Conservation (phyloP, 2,113 vertebrate genomes). For the Triplophysa tibetana region DNA sequence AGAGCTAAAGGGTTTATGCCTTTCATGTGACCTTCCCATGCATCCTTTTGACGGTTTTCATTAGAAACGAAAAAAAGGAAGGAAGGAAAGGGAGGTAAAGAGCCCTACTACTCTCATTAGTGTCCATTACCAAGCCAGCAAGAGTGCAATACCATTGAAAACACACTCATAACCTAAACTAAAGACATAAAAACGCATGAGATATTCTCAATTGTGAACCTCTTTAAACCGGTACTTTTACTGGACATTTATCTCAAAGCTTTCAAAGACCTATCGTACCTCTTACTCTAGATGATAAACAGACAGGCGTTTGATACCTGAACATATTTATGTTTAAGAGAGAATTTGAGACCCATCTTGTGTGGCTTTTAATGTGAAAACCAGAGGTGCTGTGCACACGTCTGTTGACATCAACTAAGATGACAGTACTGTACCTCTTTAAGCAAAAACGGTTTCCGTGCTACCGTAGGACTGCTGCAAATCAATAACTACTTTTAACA, state of each 20-base stretch:
- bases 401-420: background rate
- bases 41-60: slow-evolving; percentile 21
- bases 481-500: no score
- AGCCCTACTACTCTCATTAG: slow-evolving; percentile 41
- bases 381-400: background rate
- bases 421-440: no score
- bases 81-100: background rate
- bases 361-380: no score
- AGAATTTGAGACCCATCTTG: background rate
- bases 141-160: slow-evolving; percentile 14
- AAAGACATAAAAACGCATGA: slow-evolving; percentile 9
- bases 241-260: background rate
- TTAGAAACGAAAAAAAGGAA: slow-evolving; percentile 9
- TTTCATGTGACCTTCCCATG: slow-evolving; percentile 22
- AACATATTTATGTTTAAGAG: background rate
- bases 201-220: background rate
- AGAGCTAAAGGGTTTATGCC: slow-evolving; percentile 30
- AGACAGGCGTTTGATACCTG: background rate
- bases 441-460: background rate
- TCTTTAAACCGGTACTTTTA: no score
- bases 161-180: slow-evolving; percentile 6
- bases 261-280: background rate
- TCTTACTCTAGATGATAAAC: no score
- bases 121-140: slow-evolving; percentile 34
- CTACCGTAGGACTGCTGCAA: background rate